Conservation (phyloP, 2,888 invertebrate species). For the Erannis defoliaria region DNA sequence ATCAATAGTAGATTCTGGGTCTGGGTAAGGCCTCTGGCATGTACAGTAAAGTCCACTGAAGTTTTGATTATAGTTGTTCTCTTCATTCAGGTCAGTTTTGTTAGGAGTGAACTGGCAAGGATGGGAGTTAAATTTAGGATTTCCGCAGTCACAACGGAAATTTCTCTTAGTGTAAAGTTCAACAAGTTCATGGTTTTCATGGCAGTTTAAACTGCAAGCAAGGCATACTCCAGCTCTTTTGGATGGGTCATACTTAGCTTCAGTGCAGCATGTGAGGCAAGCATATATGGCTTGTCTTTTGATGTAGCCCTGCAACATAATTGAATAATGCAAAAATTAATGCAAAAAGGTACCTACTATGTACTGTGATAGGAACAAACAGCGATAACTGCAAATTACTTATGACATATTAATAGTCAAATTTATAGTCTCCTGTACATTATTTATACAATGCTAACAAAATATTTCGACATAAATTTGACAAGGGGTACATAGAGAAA, state of each 20-base stretch:
- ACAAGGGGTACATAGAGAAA: too few species aligned
- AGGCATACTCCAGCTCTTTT: constrained; percentile 95
- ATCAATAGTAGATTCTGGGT: constrained; percentile 90
- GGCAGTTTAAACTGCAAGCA: constrained; percentile 97
- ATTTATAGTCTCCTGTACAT: too few species aligned
- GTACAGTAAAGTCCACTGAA: constrained; percentile 97
- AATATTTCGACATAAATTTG: too few species aligned
- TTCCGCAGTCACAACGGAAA: constrained; percentile 98
- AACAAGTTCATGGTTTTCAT: constrained; percentile 97
- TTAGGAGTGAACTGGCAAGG: constrained; percentile 90
- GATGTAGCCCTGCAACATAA: constrained; percentile 92
- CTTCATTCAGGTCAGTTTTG: constrained; percentile 89
- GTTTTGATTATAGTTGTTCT: constrained; percentile 96
- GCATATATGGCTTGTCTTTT: constrained; percentile 97
- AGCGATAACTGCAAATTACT: too few species aligned
- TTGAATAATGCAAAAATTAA: background rate
- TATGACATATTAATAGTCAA: too few species aligned
- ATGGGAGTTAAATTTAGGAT: constrained; percentile 89
- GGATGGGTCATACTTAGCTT: constrained; percentile 84
- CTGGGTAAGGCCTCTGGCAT: constrained; percentile 97
- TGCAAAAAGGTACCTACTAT: background rate
- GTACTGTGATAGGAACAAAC: too few species aligned
- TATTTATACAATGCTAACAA: too few species aligned
- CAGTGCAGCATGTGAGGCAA: constrained; percentile 95
- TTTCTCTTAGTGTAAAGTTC: constrained; percentile 98